These are phyloP conservation scores for Nibea coibor DNA, from an alignment of 2,113 vertebrate genomes.

Conservation along the genomic window DNA sequence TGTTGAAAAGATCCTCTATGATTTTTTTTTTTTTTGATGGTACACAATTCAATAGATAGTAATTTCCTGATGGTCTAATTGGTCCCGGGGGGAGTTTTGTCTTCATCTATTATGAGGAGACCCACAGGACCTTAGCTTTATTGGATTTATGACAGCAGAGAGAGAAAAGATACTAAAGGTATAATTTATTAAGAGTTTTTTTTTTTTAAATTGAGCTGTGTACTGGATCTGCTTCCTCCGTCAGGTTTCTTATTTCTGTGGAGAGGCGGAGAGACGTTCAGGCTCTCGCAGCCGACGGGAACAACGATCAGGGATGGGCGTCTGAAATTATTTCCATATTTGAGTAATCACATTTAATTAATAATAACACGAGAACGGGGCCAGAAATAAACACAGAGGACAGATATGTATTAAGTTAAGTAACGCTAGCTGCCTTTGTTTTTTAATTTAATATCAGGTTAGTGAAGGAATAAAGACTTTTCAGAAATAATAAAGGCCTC, in stretches of 20 bases:
- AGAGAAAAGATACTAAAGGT: slow-evolving; percentile 74
- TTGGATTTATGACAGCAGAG: slow-evolving; percentile 82
- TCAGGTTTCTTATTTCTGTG: slow-evolving; percentile 41
- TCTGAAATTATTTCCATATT: too few relatives aligned
- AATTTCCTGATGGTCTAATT: slow-evolving; percentile 82
- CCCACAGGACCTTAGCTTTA: slow-evolving; percentile 74
- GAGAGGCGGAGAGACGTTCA: neutral
- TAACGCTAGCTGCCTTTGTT: too few relatives aligned
- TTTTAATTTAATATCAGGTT: too few relatives aligned
- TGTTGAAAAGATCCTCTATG: slow-evolving; percentile 59
- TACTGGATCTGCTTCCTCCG: slow-evolving; percentile 39
- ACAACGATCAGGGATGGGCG: slow-evolving; percentile 1
- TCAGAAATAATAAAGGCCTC: too few relatives aligned
- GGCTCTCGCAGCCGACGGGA: neutral
- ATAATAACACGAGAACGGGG: too few relatives aligned
- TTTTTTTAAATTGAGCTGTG: slow-evolving; percentile 65
- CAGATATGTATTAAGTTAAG: too few relatives aligned
- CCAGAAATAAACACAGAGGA: too few relatives aligned
- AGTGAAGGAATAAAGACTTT: too few relatives aligned
- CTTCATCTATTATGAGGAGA: slow-evolving; percentile 77
- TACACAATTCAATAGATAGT: slow-evolving; percentile 73
- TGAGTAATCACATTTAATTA: too few relatives aligned
- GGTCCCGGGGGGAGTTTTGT: slow-evolving; percentile 76
- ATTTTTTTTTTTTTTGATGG: slow-evolving; percentile 60
- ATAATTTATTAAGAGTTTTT: slow-evolving; percentile 76